Conservation (phyloP, 2,797 vertebrate genomes). For the Acipenser oxyrinchus region DNA sequence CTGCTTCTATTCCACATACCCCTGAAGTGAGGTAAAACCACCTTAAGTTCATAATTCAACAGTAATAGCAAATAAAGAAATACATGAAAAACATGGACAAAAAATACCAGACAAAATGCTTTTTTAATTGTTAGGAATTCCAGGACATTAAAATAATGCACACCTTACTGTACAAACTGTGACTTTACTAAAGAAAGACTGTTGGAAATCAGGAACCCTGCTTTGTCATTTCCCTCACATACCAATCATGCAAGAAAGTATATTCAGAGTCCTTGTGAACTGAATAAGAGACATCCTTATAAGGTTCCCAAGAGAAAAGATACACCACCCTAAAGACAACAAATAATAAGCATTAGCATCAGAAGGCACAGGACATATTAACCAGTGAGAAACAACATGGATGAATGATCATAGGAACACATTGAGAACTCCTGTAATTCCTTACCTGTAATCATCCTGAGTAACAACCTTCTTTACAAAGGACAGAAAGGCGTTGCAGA, state of each 20-base stretch:
- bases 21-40: too few relatives aligned
- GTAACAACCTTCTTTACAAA: slow-evolving; percentile 63
- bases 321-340: slow-evolving; percentile 60
- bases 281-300: slow-evolving; percentile 66
- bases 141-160: too few relatives aligned
- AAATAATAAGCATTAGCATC: neutral
- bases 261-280: slow-evolving; percentile 62
- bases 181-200: too few relatives aligned
- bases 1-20: too few relatives aligned
- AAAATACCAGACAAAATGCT: too few relatives aligned
- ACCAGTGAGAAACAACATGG: neutral
- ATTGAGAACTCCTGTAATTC: neutral
- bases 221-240: slow-evolving; percentile 48
- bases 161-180: too few relatives aligned
- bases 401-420: neutral
- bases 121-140: too few relatives aligned
- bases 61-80: too few relatives aligned
- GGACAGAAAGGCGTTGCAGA: slow-evolving; percentile 74
- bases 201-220: neutral
- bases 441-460: slow-evolving; percentile 70
- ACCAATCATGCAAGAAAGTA: slow-evolving; percentile 76
- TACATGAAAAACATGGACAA: too few relatives aligned
- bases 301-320: slow-evolving; percentile 75
- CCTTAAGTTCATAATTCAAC: too few relatives aligned
- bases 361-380: neutral